phyloP scores from a whole-genome alignment of 1,140 invertebrate species.

The Zaprionus capensis region DNA sequence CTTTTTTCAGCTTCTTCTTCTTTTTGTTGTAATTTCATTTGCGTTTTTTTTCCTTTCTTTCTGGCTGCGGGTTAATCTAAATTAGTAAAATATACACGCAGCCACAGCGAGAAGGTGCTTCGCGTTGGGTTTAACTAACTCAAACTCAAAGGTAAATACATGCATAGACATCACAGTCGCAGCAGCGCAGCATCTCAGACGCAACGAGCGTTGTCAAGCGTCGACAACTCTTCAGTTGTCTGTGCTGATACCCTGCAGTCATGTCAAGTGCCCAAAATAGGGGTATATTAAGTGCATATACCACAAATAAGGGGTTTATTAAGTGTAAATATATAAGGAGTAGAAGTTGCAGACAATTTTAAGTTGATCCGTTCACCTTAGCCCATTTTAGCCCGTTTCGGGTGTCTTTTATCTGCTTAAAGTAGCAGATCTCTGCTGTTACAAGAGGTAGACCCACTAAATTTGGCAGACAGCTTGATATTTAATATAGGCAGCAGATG shows the following conservation, averaged over 20 bases:
- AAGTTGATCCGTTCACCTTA: neutral
- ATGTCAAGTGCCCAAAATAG: neutral
- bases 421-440: neutral
- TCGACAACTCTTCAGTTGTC: slow-evolving; percentile 78
- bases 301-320: neutral
- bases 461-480: neutral
- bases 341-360: neutral
- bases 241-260: slow-evolving; percentile 10
- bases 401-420: neutral
- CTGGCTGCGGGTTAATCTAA: slow-evolving; percentile 78
- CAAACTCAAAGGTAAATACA: slow-evolving; percentile 77
- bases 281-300: neutral
- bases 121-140: slow-evolving; percentile 68
- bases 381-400: neutral
- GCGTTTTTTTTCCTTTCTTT: slow-evolving; percentile 5
- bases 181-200: slow-evolving; percentile 18
- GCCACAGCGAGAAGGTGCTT: slow-evolving; percentile 27
- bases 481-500: neutral
- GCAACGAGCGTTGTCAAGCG: slow-evolving; percentile 65
- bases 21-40: slow-evolving; percentile 6
- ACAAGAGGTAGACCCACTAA: neutral
- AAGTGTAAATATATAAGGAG: neutral
- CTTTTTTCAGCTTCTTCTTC: neutral
- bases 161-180: slow-evolving; percentile 8
- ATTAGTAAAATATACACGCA: slow-evolving; percentile 82